Evolutionary conservation across 2,888 invertebrate species (phyloP), one percentile per base, ranked within the genome.

Genomic region (Archaeoteleia sp.): DNA sequence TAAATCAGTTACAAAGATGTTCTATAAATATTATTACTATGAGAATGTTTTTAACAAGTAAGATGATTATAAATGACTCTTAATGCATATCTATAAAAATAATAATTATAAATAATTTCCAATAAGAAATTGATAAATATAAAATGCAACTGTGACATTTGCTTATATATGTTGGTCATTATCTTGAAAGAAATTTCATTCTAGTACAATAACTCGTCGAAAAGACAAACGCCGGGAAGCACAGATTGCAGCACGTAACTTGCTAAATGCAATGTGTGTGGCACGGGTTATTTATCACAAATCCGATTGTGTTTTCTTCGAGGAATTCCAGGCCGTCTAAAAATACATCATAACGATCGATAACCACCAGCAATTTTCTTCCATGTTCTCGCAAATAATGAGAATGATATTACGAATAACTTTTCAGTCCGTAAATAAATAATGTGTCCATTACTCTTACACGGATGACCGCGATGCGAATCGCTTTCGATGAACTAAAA

Each of bases 321-420:
- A 57, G 61, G 46, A 61, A 62, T 67, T 67, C 57, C 43, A 67
- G 61, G 61, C 42, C 61, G 61, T 61, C 61, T 67, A 67, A 57
- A 67, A 67, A 67, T 67, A 67, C 55, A 62, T 39, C 61, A 62
- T 61, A 67, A 67, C 61, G 67, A 61, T 67, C 67, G 48, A 67
- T 67, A 67, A 67, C 62, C 53, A 40, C 15, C 48, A 35, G 67
- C 57, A 57, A 61, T 67, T 67, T 67, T 39, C 61, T 61, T 61
- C 46, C 57, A 46, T 37, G 57, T 35, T 66, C 40, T 58, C 53
- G 53, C 58, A 66, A 63, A 57, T 49, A 67, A 67, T 60, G 46
- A 37, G 66, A 60, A 67, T 66, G 46, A 66, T 55, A 60, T 67
- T 60, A 43, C 66, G 49, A 67, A 67, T 67, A 67, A 67, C 39